Evolutionary conservation across 2,113 vertebrate genomes (phyloP), one percentile per base, ranked within the genome.

Genomic region (Corynorhinus townsendii): DNA sequence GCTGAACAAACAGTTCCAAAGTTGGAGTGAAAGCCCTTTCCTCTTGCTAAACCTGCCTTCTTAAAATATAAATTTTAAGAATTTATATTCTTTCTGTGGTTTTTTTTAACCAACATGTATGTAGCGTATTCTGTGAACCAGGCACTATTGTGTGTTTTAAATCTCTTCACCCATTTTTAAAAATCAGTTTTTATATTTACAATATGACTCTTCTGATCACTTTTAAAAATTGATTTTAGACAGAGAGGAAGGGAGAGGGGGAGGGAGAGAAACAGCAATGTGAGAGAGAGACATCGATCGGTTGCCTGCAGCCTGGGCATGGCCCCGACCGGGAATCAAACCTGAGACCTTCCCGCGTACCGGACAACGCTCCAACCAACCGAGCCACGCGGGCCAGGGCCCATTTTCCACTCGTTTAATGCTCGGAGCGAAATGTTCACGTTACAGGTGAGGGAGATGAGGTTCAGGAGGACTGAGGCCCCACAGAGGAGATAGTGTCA

Each of bases 361-460:
- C 8, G 20, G 20, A 22, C 54, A 56, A 26, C 7, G 56, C 56
- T 59, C 56, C 56, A 24, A 10, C 9, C 56, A 10, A 59, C 24
- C 11, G 59, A 28, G 59, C 59, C 26, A 62, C 4, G 11, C 4
- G 59, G 59, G 56, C 24, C 56, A 62, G 56, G 24, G 24, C 24
- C 11, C 56, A 62, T 5, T 62, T 62, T 66, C 33, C 10, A 19
- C 45, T 24, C 5, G 14, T 33, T 15, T 47, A 12, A 14, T 16
- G 28, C 43, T 49, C 24, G 0, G 3, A 11, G 75, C 14, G 38
- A 14, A 77, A 43, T 0, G 0, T 35, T 28, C 30, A 56, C n/a
- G n/a, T 79, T 47, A 73, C 33, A 73, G 64, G 47, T 20, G 38
- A 66, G 54, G 43, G 66, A 54, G 15, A 3, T 15, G 69, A 69